A percentile compares a stretch with the other conserved stretches of the same genome.
These are phyloP conservation scores for Euwallacea similis DNA, from an alignment of 1,140 invertebrate genomes.

Conservation along the genomic window DNA sequence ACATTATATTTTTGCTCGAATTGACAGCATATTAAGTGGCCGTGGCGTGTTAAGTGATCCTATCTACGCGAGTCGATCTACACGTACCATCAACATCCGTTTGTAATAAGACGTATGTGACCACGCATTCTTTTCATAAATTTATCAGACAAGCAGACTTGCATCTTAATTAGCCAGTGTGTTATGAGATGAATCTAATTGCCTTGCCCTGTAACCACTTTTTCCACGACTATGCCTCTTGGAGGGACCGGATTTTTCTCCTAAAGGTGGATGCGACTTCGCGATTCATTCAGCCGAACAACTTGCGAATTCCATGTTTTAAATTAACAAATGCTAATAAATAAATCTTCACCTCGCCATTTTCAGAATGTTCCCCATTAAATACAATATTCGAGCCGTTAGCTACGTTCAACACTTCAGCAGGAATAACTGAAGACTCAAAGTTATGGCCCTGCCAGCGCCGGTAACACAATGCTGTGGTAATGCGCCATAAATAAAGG, in stretches of 20 bases:
- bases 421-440: too few species aligned
- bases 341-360: background rate
- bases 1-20: background rate
- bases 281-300: too few species aligned
- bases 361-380: too few species aligned
- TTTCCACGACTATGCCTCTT: too few species aligned
- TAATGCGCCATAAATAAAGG: constrained; percentile 24
- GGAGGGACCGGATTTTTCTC: too few species aligned
- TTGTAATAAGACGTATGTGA: constrained; percentile 29
- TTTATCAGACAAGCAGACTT: constrained; percentile 8
- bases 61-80: constrained; percentile 6
- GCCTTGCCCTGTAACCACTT: too few species aligned
- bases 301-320: too few species aligned
- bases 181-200: background rate
- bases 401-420: too few species aligned
- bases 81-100: constrained; percentile 21
- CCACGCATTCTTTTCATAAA: constrained; percentile 16
- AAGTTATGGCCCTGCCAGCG: too few species aligned
- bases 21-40: constrained; percentile 14
- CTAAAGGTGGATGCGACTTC: too few species aligned
- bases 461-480: constrained; percentile 9
- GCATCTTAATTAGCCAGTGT: constrained; percentile 21
- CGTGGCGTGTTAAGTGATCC: constrained; percentile 11
- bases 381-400: too few species aligned
- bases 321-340: background rate